Percentiles rank a stretch among this genome's conserved stretches.
Conservation (phyloP, 2,797 vertebrate species). For the Sebastes variabilis region DNA sequence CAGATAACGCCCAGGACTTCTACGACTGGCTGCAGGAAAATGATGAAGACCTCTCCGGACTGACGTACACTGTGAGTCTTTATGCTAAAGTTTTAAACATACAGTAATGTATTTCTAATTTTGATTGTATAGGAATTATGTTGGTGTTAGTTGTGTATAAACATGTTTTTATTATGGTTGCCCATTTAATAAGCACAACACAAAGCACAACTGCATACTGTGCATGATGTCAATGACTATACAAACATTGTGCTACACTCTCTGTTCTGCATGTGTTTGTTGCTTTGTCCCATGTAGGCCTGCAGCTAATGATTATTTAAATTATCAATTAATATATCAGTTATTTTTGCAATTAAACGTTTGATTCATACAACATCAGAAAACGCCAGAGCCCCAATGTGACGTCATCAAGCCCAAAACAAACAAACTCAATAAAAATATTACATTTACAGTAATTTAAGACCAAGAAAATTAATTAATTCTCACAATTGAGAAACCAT, state of each 20-base stretch:
- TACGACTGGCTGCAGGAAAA: slow-evolving; percentile 97
- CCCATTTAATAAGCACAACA: not conserved
- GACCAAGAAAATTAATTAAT: not conserved
- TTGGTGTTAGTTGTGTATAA: not conserved
- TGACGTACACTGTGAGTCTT: slow-evolving; percentile 90
- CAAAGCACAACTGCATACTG: not conserved
- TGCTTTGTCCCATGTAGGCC: not conserved
- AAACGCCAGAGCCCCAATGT: not conserved
- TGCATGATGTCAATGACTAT: not conserved
- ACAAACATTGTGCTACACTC: not conserved
- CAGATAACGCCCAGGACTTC: slow-evolving; percentile 97
- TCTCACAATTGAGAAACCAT: not conserved
- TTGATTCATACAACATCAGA: not conserved
- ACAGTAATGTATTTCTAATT: too few species aligned
- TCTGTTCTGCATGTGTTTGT: not conserved
- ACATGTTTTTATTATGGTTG: not conserved
- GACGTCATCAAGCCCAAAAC: not conserved
- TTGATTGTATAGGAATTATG: not conserved
- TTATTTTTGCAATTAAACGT: not conserved
- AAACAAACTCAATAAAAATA: not conserved
- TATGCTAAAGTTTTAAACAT: not conserved
- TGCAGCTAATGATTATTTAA: not conserved
- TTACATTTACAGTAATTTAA: not conserved
- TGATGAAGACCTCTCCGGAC: slow-evolving; percentile 86
- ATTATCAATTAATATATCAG: not conserved